Percentiles rank a stretch among this genome's conserved stretches.
phyloP scores from a whole-genome alignment of 2,797 vertebrate genomes.

The Zenarchopterus dispar region DNA sequence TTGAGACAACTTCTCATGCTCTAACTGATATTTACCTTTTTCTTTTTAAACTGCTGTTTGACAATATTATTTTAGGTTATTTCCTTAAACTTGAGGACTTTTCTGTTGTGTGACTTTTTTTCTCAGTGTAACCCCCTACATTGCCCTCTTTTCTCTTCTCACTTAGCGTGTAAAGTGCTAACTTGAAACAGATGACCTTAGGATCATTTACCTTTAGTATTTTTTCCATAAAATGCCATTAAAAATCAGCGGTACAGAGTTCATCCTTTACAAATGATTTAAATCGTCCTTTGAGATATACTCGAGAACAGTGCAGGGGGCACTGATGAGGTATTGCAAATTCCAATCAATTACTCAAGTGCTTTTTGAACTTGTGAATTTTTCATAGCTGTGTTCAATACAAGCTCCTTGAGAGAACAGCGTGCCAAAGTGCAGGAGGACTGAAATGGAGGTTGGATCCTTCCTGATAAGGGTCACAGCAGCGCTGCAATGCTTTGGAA shows the following conservation, averaged over 20 bases:
- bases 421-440: slow-evolving; percentile 31
- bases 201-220: slow-evolving; percentile 18
- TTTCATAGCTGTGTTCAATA: slow-evolving; percentile 5
- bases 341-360: slow-evolving; percentile 47
- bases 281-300: slow-evolving; percentile 31
- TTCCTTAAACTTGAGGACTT: slow-evolving; percentile 1
- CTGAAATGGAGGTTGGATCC: slow-evolving; percentile 40
- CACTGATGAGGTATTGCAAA: slow-evolving; percentile 17
- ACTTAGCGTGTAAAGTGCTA: slow-evolving; percentile 5
- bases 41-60: neutral
- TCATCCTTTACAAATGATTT: slow-evolving; percentile 25
- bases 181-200: slow-evolving; percentile 31
- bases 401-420: slow-evolving; percentile 33
- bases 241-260: slow-evolving; percentile 28
- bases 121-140: too few relatives aligned
- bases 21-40: too few relatives aligned
- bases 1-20: too few relatives aligned
- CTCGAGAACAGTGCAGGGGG: slow-evolving; percentile 25
- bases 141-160: too few relatives aligned
- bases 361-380: slow-evolving; percentile 43
- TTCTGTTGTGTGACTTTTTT: neutral
- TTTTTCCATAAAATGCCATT: slow-evolving; percentile 9
- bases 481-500: slow-evolving; percentile 12
- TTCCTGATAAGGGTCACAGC: slow-evolving; percentile 45
- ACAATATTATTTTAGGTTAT: neutral